Evolutionary conservation across 2,888 invertebrate genomes (phyloP), one percentile per base, ranked within the genome.

Genomic region (Erebia epiphron): DNA sequence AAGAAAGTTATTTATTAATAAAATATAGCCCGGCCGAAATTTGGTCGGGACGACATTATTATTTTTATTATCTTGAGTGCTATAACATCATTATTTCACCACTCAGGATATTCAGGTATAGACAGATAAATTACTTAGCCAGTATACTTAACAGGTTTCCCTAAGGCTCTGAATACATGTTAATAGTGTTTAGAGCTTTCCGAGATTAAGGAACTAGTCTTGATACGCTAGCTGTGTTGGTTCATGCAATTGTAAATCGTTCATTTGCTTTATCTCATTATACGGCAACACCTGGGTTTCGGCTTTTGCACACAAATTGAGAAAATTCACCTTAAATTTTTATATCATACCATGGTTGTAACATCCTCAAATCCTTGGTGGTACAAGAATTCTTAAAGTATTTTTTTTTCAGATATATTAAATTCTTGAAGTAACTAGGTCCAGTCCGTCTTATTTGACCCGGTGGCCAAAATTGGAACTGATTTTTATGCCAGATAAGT

Each of bases 101-200:
- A 43, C 46, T 61, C 13, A 13, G 13, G 18, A 35, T 58, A 83
- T 86, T 82, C 80, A 80, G 82, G 84, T 79, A 86, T 85, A 84
- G 80, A 81, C 78, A 76, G 81, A 81, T 83, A 78, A 79, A 82
- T 83, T 80, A 80, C 78, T 74, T 72, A 66, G 69, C 67, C 58
- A 64, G 61, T 72, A 73, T 75, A 75, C 75, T 77, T 75, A 74
- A 75, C 74, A 76, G 78, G 78, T 76, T 79, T 74, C 73, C 50
- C 57, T 74, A 56, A 74, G 62, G 74, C 65, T 49, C 67, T 67
- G 68, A 62, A 52, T 70, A 74, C 72, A 72, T 70, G 65, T 54
- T 16, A 56, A 41, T 57, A 62, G 64, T 71, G 52, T 65, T 65
- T 43, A 60, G 58, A 56, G 46, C 68, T 65, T 46, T 66, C 56